phyloP scores from a whole-genome alignment of 2,888 invertebrate species.

The Brachylomia viminalis region DNA sequence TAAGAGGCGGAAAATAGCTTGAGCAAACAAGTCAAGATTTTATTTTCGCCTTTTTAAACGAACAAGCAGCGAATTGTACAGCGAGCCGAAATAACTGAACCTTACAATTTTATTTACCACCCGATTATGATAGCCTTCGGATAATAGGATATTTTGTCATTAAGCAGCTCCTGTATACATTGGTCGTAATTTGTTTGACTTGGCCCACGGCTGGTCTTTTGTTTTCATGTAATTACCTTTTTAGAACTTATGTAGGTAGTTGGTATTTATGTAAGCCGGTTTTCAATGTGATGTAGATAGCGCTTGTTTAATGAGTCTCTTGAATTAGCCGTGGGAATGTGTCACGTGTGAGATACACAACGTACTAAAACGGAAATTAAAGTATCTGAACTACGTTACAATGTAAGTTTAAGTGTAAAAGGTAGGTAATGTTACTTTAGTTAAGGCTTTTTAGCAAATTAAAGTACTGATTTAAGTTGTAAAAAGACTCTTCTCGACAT shows the following conservation, averaged over 20 bases:
- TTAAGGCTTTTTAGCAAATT: background rate
- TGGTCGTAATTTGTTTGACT: constrained; percentile 39
- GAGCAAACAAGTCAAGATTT: constrained; percentile 29
- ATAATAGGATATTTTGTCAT: constrained; percentile 55
- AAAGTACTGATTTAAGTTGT: background rate
- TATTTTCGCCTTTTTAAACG: constrained; percentile 49
- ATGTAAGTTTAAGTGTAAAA: constrained; percentile 12
- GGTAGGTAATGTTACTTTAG: background rate
- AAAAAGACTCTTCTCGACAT: background rate
- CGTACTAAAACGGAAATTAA: constrained; percentile 44
- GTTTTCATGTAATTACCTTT: constrained; percentile 52
- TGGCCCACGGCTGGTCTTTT: constrained; percentile 35
- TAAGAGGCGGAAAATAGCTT: constrained; percentile 20
- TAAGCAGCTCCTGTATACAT: constrained; percentile 40
- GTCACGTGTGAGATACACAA: constrained; percentile 25
- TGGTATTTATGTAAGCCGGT: constrained; percentile 45
- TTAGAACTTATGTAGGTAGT: constrained; percentile 19
- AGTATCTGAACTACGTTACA: constrained; percentile 9
- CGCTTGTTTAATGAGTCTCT: constrained; percentile 42
- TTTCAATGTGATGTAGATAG: constrained; percentile 58
- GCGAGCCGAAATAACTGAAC: constrained; percentile 48
- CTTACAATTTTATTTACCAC: constrained; percentile 54
- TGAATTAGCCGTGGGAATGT: constrained; percentile 18
- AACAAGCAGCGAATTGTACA: constrained; percentile 30
- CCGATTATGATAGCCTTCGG: constrained; percentile 45